Percentiles rank a stretch among this genome's conserved stretches.
Conservation (phyloP, 2,888 invertebrate genomes). For the Ormyrus nitidulus region DNA sequence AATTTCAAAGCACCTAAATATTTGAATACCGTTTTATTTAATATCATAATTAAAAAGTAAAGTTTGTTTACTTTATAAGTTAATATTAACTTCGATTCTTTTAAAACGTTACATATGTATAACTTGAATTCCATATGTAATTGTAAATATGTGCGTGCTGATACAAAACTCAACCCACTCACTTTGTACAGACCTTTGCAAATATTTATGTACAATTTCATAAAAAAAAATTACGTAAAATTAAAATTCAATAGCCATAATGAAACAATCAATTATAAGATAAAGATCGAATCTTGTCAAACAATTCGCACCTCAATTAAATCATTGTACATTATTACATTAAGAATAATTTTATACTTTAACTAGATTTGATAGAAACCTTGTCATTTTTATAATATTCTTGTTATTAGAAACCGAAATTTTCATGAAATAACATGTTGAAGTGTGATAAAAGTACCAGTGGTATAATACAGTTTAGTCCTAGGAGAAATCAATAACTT, state of each 20-base stretch:
- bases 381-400: conserved; percentile 49
- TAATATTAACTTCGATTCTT: conserved; percentile 39
- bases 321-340: conserved; percentile 51
- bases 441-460: neutral
- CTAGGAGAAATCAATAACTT: no score
- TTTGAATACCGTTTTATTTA: conserved; percentile 42
- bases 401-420: conserved; percentile 22
- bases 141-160: conserved; percentile 54
- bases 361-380: conserved; percentile 51
- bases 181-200: conserved; percentile 55
- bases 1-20: conserved; percentile 40
- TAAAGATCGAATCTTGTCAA: conserved; percentile 45
- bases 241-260: conserved; percentile 44
- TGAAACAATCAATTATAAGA: conserved; percentile 46
- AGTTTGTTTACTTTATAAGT: conserved; percentile 30
- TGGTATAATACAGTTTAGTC: no score
- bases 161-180: conserved; percentile 42
- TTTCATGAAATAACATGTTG: conserved; percentile 20
- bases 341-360: conserved; percentile 54
- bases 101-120: conserved; percentile 30
- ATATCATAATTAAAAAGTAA: conserved; percentile 30
- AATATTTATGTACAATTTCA: conserved; percentile 54
- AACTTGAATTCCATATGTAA: conserved; percentile 42
- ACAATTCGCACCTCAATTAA: conserved; percentile 39
- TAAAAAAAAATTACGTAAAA: conserved; percentile 41